Percentiles rank a stretch among this genome's conserved stretches.
phyloP scores from a whole-genome alignment of 2,113 vertebrate genomes.

The Sceloporus tristichus region DNA sequence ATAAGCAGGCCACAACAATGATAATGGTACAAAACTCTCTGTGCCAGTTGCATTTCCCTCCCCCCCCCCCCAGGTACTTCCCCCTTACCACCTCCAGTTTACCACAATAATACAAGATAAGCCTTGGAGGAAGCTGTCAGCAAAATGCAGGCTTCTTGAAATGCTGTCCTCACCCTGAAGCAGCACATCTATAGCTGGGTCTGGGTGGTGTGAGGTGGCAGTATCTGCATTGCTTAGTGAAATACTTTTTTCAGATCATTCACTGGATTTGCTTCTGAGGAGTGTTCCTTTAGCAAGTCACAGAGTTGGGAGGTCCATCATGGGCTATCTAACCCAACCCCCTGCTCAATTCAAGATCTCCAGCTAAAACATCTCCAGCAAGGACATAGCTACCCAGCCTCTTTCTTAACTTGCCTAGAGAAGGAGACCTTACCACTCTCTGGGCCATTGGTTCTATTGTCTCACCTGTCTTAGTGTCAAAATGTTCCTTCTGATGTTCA shows the following conservation, averaged over 20 bases:
- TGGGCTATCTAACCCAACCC: too few relatives aligned
- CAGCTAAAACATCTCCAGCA: too few relatives aligned
- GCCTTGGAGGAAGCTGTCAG: not conserved
- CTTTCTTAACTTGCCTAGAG: too few relatives aligned
- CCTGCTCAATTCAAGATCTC: too few relatives aligned
- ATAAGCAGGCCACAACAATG: not conserved
- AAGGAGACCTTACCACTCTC: too few relatives aligned
- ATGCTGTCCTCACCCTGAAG: not conserved
- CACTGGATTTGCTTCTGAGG: rapidly evolving
- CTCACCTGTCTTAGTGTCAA: too few relatives aligned
- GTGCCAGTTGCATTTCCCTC: too few relatives aligned
- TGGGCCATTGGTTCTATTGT: too few relatives aligned
- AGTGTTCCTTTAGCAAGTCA: not conserved
- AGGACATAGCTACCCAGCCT: too few relatives aligned
- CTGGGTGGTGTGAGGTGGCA: not conserved
- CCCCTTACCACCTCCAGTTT: not conserved
- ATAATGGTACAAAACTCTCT: not conserved
- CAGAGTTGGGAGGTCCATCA: not conserved
- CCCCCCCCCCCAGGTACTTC: not conserved
- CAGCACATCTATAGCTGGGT: not conserved
- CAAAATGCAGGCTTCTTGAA: not conserved
- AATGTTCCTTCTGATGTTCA: too few relatives aligned
- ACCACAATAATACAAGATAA: not conserved
- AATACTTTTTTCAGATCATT: conserved; percentile 59
- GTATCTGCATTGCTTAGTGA: not conserved